These are phyloP conservation scores for Hippoglossus stenolepis DNA, from an alignment of 2,113 vertebrate species.

Conservation along the genomic window DNA sequence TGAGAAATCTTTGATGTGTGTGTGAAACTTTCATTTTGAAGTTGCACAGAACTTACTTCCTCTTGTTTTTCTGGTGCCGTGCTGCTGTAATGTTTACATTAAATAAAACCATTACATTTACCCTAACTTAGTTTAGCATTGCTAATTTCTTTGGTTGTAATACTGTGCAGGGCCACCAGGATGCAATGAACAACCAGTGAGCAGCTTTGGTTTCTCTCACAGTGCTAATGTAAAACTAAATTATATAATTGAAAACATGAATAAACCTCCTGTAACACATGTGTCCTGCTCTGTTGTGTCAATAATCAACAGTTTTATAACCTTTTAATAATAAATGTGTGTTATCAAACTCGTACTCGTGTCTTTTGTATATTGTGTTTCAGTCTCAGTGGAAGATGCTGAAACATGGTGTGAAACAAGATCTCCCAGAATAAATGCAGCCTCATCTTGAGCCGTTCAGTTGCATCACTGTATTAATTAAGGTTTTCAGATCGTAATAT, in stretches of 20 bases:
- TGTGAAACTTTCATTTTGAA: no score
- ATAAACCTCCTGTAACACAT: conserved; percentile 18
- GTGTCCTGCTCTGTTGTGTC: conserved; percentile 36
- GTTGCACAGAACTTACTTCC: no score
- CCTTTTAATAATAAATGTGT: conserved; percentile 48
- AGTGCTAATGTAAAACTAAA: conserved; percentile 23
- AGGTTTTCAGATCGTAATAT: no score
- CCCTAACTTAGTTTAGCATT: conserved; percentile 30
- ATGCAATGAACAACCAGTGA: conserved; percentile 9
- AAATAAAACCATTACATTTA: conserved; percentile 5
- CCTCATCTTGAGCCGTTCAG: no score
- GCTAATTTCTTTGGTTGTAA: conserved; percentile 18
- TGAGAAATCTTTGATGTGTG: no score
- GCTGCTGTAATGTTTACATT: no score
- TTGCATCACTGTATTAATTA: no score
- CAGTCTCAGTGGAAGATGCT: no score
- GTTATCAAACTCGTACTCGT: conserved; percentile 22
- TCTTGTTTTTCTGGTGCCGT: no score
- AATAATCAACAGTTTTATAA: conserved; percentile 28
- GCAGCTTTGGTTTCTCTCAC: conserved; percentile 9
- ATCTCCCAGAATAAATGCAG: neutral
- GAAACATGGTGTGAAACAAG: neutral
- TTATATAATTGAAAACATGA: neutral
- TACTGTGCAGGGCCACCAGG: conserved; percentile 1
- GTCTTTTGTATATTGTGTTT: neutral